Evolutionary conservation across 2,888 invertebrate genomes (phyloP), one percentile per base, ranked within the genome.

Genomic region (Saturnia japonica): DNA sequence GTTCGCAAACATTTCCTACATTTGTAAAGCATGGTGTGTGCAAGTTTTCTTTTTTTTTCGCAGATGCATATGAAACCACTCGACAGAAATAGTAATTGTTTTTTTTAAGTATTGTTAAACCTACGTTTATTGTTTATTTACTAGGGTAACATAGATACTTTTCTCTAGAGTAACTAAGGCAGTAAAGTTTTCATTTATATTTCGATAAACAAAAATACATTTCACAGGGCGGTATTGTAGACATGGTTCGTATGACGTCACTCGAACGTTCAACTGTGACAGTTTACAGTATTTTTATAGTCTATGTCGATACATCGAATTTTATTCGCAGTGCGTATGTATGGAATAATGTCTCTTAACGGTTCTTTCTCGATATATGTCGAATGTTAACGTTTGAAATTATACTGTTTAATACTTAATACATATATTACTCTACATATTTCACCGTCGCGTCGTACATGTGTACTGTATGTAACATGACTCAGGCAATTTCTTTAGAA

Each of bases 321-420:
- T 57, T 2, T 14, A 66, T 34, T 16, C 51, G 69, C 69, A 69
- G 66, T 69, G 69, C 64, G 69, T 66, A 64, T 28, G 54, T 22
- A 54, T 54, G n/a, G 51, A n/a, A 28, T 25, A 60, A 60, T 25
- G 25, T 60, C 57, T 6, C 19, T 28, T 1, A 28, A 60, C 6
- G 14, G 4, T 28, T 60, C 57, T 60, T 25, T 60, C 25, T 60
- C 57, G 57, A 28, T 14, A 14, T 60, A 60, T 60, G 25, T 60
- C 25, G 57, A 60, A 60, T 60, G 43, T 40, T 62, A n/a, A 7
- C 25, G 40, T 60, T 40, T 14, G 60, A 43, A n/a, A 25, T 43
- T 40, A 60, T 42, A 25, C 40, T n/a, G 60, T 28, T 69, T 43
- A 60, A 25, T 43, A 60, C 43, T 69, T 43, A 60, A 25, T 43